Conservation (phyloP, 2,797 vertebrate species). For the Enoplosus armatus region DNA sequence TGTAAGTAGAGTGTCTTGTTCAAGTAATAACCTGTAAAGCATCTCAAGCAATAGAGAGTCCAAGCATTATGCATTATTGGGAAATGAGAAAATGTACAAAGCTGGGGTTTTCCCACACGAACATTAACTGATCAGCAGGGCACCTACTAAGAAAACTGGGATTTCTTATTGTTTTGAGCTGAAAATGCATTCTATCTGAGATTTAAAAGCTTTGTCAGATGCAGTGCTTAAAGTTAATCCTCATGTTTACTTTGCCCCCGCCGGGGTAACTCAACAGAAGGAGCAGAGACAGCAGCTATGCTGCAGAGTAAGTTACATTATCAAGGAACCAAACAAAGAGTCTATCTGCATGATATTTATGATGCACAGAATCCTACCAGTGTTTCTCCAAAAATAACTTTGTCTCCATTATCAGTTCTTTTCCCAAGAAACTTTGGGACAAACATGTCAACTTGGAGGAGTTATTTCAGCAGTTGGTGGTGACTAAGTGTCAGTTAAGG, state of each 20-base stretch:
- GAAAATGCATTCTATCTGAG: conserved; percentile 32
- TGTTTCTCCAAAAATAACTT: conserved; percentile 36
- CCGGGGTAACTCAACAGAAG: conserved; percentile 30
- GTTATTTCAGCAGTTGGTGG: background rate
- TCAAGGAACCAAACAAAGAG: conserved; percentile 24
- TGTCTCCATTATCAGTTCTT: background rate
- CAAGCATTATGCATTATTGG: background rate
- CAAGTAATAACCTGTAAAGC: conserved; percentile 15
- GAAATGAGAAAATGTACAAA: background rate
- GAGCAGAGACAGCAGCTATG: conserved; percentile 4
- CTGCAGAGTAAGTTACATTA: conserved; percentile 4
- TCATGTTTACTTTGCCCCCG: conserved; percentile 54
- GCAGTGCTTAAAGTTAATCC: conserved; percentile 53
- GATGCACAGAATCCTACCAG: conserved; percentile 6
- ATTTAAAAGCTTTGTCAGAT: conserved; percentile 49
- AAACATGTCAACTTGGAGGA: background rate
- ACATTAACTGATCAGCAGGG: conserved; percentile 1
- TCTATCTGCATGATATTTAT: conserved; percentile 24
- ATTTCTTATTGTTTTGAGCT: conserved; percentile 33
- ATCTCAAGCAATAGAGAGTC: background rate
- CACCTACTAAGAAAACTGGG: background rate
- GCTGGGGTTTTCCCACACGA: conserved; percentile 13
- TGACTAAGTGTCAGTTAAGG: background rate
- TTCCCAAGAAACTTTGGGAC: conserved; percentile 32
- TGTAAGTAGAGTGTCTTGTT: conserved; percentile 12